Conservation (phyloP, 2,888 invertebrate genomes). For the Sympetrum striolatum region DNA sequence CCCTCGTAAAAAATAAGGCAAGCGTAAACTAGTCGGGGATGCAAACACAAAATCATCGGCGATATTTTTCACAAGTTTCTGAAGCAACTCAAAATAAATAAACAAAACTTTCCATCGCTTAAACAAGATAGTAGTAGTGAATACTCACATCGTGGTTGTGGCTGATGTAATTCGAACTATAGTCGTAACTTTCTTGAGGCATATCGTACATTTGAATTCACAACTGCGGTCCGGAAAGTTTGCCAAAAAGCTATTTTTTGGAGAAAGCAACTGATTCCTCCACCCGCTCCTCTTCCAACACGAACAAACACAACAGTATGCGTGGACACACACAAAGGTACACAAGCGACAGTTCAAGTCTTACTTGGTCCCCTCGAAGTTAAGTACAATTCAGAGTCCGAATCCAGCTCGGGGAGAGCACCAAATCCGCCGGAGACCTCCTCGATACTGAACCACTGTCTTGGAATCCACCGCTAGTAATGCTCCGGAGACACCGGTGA, state of each 20-base stretch:
- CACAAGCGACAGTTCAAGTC: not conserved
- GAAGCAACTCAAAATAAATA: too few relatives aligned
- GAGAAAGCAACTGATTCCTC: not conserved
- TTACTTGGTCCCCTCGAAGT: not conserved
- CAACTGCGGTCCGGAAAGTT: not conserved
- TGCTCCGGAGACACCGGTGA: not conserved
- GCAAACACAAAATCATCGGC: too few relatives aligned
- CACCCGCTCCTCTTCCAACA: not conserved
- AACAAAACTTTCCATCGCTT: too few relatives aligned
- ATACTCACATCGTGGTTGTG: conserved; percentile 6
- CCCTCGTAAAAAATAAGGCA: too few relatives aligned
- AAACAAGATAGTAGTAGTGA: not conserved
- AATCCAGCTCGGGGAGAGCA: not conserved
- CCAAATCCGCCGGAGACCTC: not conserved
- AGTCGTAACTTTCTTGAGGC: conserved; percentile 34
- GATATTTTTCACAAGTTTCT: too few relatives aligned
- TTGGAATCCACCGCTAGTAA: not conserved
- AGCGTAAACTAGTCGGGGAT: too few relatives aligned
- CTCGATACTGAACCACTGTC: not conserved
- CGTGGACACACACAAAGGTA: not conserved
- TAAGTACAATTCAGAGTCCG: not conserved
- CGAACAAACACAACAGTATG: not conserved
- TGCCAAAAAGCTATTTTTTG: not conserved
- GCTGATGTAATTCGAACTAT: not conserved
- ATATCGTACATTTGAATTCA: not conserved